Conservation (phyloP, 2,888 invertebrate species). For the Drosophila eohydei region DNA sequence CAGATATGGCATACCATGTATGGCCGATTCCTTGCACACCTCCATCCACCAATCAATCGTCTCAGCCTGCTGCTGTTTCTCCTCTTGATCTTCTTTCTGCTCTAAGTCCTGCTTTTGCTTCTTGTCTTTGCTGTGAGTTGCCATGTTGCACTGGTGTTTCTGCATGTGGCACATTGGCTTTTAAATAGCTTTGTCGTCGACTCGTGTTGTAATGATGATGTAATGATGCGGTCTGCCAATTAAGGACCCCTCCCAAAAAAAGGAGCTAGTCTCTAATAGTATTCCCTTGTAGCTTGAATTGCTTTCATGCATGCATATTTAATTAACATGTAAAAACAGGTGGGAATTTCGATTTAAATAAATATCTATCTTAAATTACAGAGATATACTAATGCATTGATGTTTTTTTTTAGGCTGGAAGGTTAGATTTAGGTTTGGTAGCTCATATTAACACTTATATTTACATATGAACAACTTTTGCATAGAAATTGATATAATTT, state of each 20-base stretch:
- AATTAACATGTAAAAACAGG: constrained; percentile 34
- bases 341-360: not conserved
- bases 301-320: constrained; percentile 61
- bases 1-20: constrained; percentile 82
- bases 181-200: constrained; percentile 4
- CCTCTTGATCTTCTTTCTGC: not conserved
- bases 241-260: not conserved
- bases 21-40: constrained; percentile 72
- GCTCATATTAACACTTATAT: not conserved
- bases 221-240: constrained; percentile 25
- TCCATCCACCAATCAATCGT: constrained; percentile 51
- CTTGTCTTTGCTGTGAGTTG: constrained; percentile 8
- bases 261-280: constrained; percentile 34
- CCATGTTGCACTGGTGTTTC: constrained; percentile 47
- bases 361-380: not conserved
- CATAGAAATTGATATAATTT: constrained; percentile 13
- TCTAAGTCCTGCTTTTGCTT: not conserved
- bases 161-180: constrained; percentile 9
- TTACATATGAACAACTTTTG: not conserved
- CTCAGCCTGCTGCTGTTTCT: not conserved
- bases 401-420: not conserved
- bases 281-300: constrained; percentile 34
- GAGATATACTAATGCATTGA: not conserved
- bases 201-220: not conserved
- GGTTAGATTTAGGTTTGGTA: not conserved